Percentiles rank a stretch among this genome's conserved stretches.
phyloP scores from a whole-genome alignment of 2,888 invertebrate species.

The Buathra laborator region DNA sequence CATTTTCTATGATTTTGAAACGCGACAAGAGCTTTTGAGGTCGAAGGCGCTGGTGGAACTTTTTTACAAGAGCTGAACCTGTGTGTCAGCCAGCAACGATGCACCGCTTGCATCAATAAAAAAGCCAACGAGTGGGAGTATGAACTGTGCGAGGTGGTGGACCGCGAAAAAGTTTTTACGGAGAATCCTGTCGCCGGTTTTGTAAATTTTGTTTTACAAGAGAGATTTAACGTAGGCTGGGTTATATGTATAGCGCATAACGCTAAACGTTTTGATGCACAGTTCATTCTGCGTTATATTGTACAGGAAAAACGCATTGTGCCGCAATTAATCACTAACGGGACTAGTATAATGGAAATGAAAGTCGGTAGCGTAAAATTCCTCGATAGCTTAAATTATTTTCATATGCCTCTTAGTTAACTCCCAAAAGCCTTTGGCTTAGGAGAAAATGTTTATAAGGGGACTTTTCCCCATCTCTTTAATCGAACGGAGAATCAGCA shows the following conservation, averaged over 20 bases:
- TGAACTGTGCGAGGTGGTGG: background rate
- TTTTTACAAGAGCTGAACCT: constrained; percentile 2
- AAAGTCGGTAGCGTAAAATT: constrained; percentile 52
- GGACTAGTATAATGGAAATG: constrained; percentile 5
- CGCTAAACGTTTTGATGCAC: too few relatives aligned
- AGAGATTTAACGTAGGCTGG: background rate
- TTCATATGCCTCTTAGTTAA: constrained; percentile 72
- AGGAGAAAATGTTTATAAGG: too few relatives aligned
- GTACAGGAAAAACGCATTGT: constrained; percentile 5
- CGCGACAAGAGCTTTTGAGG: background rate
- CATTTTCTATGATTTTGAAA: constrained; percentile 9
- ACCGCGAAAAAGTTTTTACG: background rate
- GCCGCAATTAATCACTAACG: background rate
- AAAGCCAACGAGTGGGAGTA: background rate
- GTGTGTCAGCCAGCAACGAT: background rate
- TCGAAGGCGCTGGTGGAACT: background rate
- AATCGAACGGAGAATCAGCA: too few relatives aligned
- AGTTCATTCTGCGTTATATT: constrained; percentile 34
- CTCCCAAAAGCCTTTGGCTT: constrained; percentile 75
- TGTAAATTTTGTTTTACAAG: background rate
- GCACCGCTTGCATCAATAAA: background rate
- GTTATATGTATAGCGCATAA: constrained; percentile 58
- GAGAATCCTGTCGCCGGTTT: background rate
- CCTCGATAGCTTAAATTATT: constrained; percentile 74
- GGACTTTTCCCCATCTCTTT: too few relatives aligned